A percentile compares a stretch with the other conserved stretches of the same genome.
These are phyloP conservation scores for Champsocephalus esox DNA, from an alignment of 2,797 vertebrate species.

Conservation along the genomic window DNA sequence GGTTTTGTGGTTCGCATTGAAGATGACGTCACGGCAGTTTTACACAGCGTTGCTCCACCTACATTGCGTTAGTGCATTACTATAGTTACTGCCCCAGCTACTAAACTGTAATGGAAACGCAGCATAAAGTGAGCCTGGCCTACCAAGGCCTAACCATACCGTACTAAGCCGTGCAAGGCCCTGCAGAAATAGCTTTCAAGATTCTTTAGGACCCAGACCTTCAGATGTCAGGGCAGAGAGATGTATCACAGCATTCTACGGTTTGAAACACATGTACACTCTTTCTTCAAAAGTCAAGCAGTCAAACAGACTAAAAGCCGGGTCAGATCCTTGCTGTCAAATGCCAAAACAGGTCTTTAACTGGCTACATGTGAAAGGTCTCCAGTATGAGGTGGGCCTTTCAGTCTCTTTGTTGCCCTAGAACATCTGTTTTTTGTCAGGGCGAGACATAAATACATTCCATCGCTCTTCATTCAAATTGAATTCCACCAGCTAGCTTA, in stretches of 20 bases:
- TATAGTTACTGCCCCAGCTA: too few relatives aligned
- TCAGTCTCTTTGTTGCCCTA: not conserved
- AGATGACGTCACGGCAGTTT: too few relatives aligned
- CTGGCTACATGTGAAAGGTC: not conserved
- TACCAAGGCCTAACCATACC: not conserved
- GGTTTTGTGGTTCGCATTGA: too few relatives aligned
- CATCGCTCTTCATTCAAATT: constrained; percentile 17
- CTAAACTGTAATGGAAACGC: too few relatives aligned
- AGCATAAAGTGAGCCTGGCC: too few relatives aligned
- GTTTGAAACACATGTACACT: not conserved
- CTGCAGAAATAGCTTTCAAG: not conserved
- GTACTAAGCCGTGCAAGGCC: too few relatives aligned
- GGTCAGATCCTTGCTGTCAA: constrained; percentile 11
- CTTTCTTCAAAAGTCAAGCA: constrained; percentile 10
- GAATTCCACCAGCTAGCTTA: constrained; percentile 28
- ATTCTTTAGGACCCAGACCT: not conserved
- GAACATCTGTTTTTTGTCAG: not conserved
- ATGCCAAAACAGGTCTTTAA: constrained; percentile 1
- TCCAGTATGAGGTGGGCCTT: not conserved
- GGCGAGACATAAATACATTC: constrained; percentile 23
- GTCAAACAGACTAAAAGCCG: not conserved
- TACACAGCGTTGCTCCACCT: too few relatives aligned
- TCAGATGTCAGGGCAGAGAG: not conserved
- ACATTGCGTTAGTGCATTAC: too few relatives aligned
- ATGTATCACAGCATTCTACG: not conserved